Evolutionary conservation across 2,113 vertebrate genomes (phyloP).

Genomic region (Marmota flaviventris): DNA sequence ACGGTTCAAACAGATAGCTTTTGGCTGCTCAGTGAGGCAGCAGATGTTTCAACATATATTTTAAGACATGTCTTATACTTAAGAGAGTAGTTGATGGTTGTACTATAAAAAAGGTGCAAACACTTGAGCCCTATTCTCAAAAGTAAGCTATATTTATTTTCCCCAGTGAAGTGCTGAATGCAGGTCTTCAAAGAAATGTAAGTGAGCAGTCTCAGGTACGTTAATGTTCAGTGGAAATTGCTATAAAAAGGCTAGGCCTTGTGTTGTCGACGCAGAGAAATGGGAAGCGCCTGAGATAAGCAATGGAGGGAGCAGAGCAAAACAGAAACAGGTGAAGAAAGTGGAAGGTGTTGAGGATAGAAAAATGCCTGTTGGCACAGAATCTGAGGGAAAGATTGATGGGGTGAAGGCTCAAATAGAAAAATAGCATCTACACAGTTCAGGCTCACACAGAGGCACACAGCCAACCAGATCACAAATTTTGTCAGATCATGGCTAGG

Average conservation of each 20-base stretch:
- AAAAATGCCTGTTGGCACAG: background rate
- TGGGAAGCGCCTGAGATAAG: background rate
- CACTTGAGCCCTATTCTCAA: background rate
- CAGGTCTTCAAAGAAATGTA: conserved; percentile 24
- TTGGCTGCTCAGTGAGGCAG: background rate
- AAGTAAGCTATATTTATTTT: conserved; percentile 28
- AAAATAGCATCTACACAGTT: background rate
- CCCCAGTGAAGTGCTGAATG: background rate
- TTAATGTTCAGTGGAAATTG: background rate
- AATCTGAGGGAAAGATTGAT: background rate
- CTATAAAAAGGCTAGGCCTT: background rate
- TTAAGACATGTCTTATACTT: conserved; percentile 15
- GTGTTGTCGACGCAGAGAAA: background rate
- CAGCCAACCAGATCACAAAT: background rate
- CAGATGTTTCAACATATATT: conserved; percentile 35
- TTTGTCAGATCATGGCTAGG: background rate
- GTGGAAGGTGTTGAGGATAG: background rate
- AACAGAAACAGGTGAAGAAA: conserved; percentile 10
- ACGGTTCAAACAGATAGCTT: background rate
- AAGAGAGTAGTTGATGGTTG: background rate
- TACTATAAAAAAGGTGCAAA: conserved; percentile 31
- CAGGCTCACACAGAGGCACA: background rate
- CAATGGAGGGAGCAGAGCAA: background rate
- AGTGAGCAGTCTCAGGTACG: background rate
- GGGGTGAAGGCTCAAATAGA: background rate